Evolutionary conservation across 2,113 vertebrate genomes (phyloP).

Genomic region (Hippotragus niger): DNA sequence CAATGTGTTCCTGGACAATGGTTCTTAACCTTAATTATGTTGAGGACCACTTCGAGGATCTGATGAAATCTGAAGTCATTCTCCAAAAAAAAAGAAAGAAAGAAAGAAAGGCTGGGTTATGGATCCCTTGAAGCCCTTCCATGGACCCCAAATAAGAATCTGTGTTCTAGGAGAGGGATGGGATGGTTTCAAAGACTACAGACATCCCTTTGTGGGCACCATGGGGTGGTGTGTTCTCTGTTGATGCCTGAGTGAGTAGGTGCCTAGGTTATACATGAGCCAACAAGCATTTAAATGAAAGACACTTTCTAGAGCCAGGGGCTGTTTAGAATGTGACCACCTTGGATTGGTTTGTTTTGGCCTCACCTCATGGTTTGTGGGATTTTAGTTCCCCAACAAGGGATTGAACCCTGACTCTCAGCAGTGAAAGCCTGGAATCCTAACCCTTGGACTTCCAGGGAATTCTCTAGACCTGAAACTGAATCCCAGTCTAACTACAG

Average conservation of each 20-base stretch:
- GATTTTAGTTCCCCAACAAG: background rate
- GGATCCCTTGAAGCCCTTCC: background rate
- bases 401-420: background rate
- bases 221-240: background rate
- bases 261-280: background rate
- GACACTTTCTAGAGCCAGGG: background rate
- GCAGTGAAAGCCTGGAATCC: background rate
- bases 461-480: background rate
- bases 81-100: background rate
- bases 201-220: fast-evolving
- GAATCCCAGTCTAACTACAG: background rate
- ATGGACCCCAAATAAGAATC: background rate
- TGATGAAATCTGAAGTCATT: background rate
- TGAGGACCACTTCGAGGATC: background rate
- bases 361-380: background rate
- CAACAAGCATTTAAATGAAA: fast-evolving
- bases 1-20: background rate
- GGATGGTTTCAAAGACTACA: background rate
- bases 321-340: background rate
- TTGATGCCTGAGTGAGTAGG: background rate
- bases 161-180: background rate
- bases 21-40: background rate
- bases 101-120: background rate
- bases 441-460: background rate
- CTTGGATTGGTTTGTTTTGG: background rate